Conservation (phyloP, 2,888 invertebrate species). For the Epistrophe eligans region DNA sequence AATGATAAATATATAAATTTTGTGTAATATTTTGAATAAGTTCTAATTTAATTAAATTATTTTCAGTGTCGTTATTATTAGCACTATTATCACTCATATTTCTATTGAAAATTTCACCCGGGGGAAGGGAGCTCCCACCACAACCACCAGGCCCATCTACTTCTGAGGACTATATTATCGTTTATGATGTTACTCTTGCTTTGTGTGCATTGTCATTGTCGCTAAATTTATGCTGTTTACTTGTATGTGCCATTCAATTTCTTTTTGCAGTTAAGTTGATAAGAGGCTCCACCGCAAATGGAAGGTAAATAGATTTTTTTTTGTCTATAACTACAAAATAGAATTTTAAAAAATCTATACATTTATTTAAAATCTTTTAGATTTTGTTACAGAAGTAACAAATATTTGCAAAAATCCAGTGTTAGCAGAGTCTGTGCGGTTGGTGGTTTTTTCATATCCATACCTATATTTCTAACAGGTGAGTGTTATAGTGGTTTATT, state of each 20-base stretch:
- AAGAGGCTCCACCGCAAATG: constrained; percentile 91
- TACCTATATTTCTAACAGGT: constrained; percentile 97
- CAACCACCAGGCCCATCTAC: constrained; percentile 84
- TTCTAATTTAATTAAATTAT: not conserved
- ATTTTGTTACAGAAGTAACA: constrained; percentile 90
- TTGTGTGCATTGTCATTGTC: constrained; percentile 94
- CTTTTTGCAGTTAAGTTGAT: constrained; percentile 96
- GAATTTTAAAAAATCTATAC: not conserved
- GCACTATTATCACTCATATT: constrained; percentile 93
- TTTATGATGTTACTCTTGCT: constrained; percentile 96
- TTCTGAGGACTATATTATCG: constrained; percentile 93
- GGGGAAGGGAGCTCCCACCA: constrained; percentile 84
- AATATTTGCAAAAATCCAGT: constrained; percentile 96
- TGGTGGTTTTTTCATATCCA: constrained; percentile 96
- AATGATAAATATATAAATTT: not conserved
- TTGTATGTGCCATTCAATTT: constrained; percentile 97
- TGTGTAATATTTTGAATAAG: not conserved
- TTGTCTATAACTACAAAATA: not conserved
- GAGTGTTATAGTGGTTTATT: too few species aligned
- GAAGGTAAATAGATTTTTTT: constrained; percentile 84
- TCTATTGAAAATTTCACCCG: constrained; percentile 91
- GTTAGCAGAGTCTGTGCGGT: constrained; percentile 95
- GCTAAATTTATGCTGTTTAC: constrained; percentile 94
- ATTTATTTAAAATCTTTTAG: constrained; percentile 41
- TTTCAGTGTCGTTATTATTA: constrained; percentile 90